Evolutionary conservation across 2,888 invertebrate species (phyloP).

Genomic region (Caenorhabditis becei): DNA sequence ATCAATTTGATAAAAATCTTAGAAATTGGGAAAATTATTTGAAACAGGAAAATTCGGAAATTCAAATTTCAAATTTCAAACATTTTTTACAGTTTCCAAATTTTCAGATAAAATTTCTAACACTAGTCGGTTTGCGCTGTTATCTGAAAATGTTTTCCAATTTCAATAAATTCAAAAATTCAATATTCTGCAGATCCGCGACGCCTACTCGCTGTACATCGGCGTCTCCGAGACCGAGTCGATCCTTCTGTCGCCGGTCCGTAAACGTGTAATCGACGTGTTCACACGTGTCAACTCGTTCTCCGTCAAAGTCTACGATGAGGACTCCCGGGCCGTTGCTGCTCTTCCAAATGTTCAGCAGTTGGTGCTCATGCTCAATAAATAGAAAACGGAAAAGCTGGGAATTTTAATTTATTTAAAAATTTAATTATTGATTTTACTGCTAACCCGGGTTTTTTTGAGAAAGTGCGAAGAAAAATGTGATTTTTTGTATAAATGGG

Average conservation of each 20-base stretch:
- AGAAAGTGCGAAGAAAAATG: conserved; percentile 1
- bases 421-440: too few relatives aligned
- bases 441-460: background rate
- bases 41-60: conserved; percentile 10
- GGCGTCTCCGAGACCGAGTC: conserved; percentile 97
- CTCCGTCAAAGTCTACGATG: conserved; percentile 87
- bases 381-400: conserved; percentile 6
- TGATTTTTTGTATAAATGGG: conserved; percentile 6
- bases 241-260: conserved; percentile 94
- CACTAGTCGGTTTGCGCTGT: too few relatives aligned
- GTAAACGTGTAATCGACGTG: conserved; percentile 90
- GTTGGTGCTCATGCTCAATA: conserved; percentile 85
- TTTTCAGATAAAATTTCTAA: too few relatives aligned
- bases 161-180: too few relatives aligned
- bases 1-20: too few relatives aligned
- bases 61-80: too few relatives aligned
- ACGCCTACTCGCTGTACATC: conserved; percentile 94
- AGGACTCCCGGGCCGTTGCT: conserved; percentile 90
- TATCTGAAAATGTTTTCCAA: too few relatives aligned
- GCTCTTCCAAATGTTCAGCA: conserved; percentile 95
- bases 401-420: background rate
- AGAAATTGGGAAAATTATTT: too few relatives aligned
- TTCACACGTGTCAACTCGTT: conserved; percentile 91
- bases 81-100: too few relatives aligned
- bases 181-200: conserved; percentile 78